These are phyloP conservation scores for Malurus leucopterus DNA, from an alignment of 2,797 vertebrate genomes.

Conservation along the genomic window DNA sequence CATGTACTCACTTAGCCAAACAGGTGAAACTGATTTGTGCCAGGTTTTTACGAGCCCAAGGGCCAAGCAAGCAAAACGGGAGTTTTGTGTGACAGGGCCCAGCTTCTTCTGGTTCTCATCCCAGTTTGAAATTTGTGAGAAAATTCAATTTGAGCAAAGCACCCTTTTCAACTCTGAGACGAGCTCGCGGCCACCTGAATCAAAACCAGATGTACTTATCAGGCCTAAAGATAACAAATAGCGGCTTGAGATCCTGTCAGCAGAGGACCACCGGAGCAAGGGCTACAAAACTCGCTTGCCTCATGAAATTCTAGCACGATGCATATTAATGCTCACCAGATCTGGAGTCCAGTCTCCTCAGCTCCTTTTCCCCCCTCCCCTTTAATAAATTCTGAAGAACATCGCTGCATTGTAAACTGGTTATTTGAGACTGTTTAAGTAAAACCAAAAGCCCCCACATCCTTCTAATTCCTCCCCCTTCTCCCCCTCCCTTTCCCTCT, in stretches of 20 bases:
- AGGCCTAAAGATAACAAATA: constrained; percentile 95
- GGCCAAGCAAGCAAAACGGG: constrained; percentile 70
- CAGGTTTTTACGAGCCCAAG: constrained; percentile 75
- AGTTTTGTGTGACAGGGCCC: constrained; percentile 75
- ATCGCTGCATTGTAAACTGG: constrained; percentile 65
- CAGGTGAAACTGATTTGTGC: constrained; percentile 92
- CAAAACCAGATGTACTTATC: constrained; percentile 98
- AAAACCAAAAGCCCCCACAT: constrained; percentile 55
- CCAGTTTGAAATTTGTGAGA: constrained; percentile 88
- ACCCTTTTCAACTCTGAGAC: constrained; percentile 83
- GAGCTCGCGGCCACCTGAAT: constrained; percentile 88
- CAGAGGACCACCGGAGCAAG: constrained; percentile 86
- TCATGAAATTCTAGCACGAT: constrained; percentile 69
- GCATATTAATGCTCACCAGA: constrained; percentile 71
- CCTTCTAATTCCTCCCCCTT: constrained; percentile 41
- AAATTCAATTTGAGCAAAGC: constrained; percentile 88
- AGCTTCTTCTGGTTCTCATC: constrained; percentile 81
- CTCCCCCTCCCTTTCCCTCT: not conserved
- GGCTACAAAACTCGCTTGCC: constrained; percentile 71
- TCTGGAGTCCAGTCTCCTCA: constrained; percentile 49
- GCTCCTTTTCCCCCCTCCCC: not conserved
- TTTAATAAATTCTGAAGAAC: constrained; percentile 61
- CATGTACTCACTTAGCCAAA: constrained; percentile 81
- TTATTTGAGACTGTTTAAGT: constrained; percentile 74
- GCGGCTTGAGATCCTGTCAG: constrained; percentile 82